Percentiles rank a stretch among this genome's conserved stretches.
phyloP scores from a whole-genome alignment of 2,113 vertebrate genomes.

The Silurus asotus region DNA sequence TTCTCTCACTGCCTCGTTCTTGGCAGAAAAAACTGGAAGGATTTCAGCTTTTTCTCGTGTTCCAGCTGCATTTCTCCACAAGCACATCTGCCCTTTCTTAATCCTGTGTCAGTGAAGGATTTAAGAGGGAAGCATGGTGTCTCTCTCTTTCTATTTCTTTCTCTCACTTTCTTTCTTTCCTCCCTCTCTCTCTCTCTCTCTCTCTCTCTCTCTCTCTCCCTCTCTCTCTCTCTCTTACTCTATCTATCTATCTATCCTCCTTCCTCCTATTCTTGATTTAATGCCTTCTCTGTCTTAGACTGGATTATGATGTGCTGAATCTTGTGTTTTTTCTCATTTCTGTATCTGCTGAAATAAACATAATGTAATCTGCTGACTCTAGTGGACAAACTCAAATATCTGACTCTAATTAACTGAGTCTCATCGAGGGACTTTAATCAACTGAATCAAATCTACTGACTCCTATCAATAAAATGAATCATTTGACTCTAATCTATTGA shows the following conservation, averaged over 20 bases:
- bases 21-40: neutral
- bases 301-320: constrained; percentile 56
- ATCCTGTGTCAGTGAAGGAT: constrained; percentile 36
- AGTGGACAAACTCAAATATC: neutral
- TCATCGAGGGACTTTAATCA: neutral
- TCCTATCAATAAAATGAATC: neutral
- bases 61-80: constrained; percentile 4
- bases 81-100: constrained; percentile 29
- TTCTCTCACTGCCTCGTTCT: neutral
- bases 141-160: no score
- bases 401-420: neutral
- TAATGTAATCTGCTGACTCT: neutral
- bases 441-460: neutral
- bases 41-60: neutral
- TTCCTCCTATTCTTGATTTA: neutral
- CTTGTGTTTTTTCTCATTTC: constrained; percentile 55
- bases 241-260: neutral
- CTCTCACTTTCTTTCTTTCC: neutral
- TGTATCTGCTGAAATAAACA: constrained; percentile 13
- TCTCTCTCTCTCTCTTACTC: no score
- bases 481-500: neutral
- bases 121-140: neutral
- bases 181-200: neutral
- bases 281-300: constrained; percentile 19
- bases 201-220: neutral